These are phyloP conservation scores for Ameiurus melas DNA, from an alignment of 2,113 vertebrate genomes.

Conservation along the genomic window DNA sequence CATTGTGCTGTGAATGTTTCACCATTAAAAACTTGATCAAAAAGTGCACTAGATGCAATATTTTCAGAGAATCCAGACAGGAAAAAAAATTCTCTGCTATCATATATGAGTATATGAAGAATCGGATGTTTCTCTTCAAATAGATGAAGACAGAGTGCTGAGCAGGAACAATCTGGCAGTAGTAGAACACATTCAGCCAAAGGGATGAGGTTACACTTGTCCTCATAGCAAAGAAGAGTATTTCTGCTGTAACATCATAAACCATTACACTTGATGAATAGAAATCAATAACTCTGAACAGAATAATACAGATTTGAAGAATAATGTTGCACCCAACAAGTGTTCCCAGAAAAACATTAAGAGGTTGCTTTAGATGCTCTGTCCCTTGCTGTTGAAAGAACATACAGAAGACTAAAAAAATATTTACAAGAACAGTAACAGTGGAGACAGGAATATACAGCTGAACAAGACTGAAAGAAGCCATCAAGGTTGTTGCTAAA, in stretches of 20 bases:
- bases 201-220: conserved; percentile 38
- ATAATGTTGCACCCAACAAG: conserved; percentile 43
- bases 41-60: not conserved
- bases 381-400: conserved; percentile 10
- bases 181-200: conserved; percentile 60
- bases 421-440: conserved; percentile 34
- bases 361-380: conserved; percentile 49
- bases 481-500: not conserved
- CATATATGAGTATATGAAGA: conserved; percentile 36
- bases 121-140: conserved; percentile 59
- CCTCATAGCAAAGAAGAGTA: not conserved
- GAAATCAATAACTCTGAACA: not conserved
- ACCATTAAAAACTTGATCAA: not conserved
- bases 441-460: conserved; percentile 42
- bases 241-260: accelerated
- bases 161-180: conserved; percentile 54
- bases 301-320: conserved; percentile 9
- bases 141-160: conserved; percentile 32
- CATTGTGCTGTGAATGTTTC: not conserved
- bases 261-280: accelerated
- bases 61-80: not conserved
- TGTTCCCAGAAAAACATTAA: conserved; percentile 51
- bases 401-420: conserved; percentile 55
- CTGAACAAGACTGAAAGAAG: not conserved
- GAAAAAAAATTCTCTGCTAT: not conserved